phyloP scores from a whole-genome alignment of 1,140 invertebrate species.

The Sinonovacula constricta region DNA sequence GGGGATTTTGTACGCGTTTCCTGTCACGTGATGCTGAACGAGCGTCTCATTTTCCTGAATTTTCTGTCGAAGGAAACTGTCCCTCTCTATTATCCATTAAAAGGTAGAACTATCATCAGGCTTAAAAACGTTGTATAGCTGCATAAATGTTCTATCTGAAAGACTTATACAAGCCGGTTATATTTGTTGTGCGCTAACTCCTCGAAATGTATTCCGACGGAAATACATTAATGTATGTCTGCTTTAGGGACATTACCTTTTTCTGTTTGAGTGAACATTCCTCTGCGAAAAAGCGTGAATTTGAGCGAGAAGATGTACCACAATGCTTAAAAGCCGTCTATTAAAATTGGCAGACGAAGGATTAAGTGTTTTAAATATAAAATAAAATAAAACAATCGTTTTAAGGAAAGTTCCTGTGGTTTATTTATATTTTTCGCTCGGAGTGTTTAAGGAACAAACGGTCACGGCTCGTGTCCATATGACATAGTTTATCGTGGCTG shows the following conservation, averaged over 20 bases:
- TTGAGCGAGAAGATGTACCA: background rate
- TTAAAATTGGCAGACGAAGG: no score
- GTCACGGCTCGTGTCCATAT: no score
- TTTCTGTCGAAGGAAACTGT: constrained; percentile 13
- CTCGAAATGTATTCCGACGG: background rate
- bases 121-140: constrained; percentile 30
- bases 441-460: no score
- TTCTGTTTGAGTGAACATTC: background rate
- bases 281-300: background rate
- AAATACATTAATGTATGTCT: constrained; percentile 6
- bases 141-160: constrained; percentile 31
- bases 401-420: no score
- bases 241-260: background rate
- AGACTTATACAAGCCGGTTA: background rate
- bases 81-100: constrained; percentile 44
- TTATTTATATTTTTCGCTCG: no score
- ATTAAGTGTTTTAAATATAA: no score
- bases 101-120: constrained; percentile 40
- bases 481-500: no score
- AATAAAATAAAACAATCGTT: no score
- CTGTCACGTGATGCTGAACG: constrained; percentile 22
- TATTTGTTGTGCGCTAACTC: constrained; percentile 10
- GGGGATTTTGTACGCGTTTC: constrained; percentile 43
- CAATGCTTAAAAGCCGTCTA: no score
- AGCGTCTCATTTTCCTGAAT: constrained; percentile 21